These are phyloP conservation scores for Anoura caudifer DNA, from an alignment of 2,113 vertebrate species.

Conservation along the genomic window DNA sequence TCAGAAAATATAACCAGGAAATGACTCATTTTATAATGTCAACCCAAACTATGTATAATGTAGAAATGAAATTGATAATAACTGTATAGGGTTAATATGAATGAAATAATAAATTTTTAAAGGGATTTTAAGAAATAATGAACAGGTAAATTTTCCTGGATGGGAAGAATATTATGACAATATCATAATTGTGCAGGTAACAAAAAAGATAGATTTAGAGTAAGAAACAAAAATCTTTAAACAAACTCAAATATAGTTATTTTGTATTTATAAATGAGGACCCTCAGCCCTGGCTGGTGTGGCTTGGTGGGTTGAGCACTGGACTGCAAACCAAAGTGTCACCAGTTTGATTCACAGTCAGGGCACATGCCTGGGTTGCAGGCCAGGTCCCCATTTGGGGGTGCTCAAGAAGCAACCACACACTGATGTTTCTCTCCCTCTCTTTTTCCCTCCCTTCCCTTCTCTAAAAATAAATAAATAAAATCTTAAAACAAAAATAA, in stretches of 20 bases:
- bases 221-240: background rate
- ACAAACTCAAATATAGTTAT: background rate
- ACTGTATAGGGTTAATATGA: background rate
- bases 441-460: no score
- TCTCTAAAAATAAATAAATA: no score
- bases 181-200: background rate
- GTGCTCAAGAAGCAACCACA: no score
- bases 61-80: background rate
- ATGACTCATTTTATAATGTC: background rate
- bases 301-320: no score
- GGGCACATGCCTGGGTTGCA: no score
- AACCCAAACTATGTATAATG: background rate
- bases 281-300: background rate
- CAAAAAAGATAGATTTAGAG: background rate
- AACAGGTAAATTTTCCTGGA: background rate
- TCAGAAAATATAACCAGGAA: background rate
- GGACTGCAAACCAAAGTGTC: no score
- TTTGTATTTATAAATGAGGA: background rate
- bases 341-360: no score
- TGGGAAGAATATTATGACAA: background rate
- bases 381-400: no score
- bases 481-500: no score
- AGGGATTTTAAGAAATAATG: background rate
- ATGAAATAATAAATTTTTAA: background rate
- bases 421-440: no score